Conservation (phyloP, 2,113 vertebrate genomes). For the Xiphophorus maculatus region DNA sequence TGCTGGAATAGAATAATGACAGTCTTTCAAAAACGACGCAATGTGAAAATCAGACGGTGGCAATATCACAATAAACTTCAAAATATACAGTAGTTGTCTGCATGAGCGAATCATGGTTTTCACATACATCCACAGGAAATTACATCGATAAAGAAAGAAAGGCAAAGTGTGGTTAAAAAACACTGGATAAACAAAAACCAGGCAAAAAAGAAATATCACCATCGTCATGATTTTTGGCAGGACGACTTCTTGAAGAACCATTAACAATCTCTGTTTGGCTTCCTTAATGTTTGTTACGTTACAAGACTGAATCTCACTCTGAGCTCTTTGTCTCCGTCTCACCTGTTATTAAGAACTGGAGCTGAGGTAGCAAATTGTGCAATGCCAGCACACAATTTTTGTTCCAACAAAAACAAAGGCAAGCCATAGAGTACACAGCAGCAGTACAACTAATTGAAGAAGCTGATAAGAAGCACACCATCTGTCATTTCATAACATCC, state of each 20-base stretch:
- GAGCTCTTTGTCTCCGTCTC: conserved; percentile 31
- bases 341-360: conserved; percentile 21
- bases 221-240: not conserved
- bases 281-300: conserved; percentile 25
- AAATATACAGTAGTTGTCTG: not conserved
- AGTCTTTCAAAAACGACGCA: no score
- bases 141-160: not conserved
- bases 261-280: conserved; percentile 23
- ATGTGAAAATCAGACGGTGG: no score
- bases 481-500: conserved; percentile 43
- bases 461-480: conserved; percentile 26
- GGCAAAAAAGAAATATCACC: not conserved
- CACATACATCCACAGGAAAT: conserved; percentile 4
- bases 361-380: conserved; percentile 26
- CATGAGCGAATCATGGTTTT: not conserved
- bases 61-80: no score
- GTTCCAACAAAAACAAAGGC: conserved; percentile 48
- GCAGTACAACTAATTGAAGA: conserved; percentile 41
- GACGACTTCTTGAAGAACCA: conserved; percentile 16
- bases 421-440: conserved; percentile 23
- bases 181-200: no score
- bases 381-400: conserved; percentile 21
- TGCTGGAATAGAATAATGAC: no score
- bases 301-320: conserved; percentile 16
- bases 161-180: conserved; percentile 9